phyloP scores from a whole-genome alignment of 2,113 vertebrate species.

The Vanacampus margaritifer region DNA sequence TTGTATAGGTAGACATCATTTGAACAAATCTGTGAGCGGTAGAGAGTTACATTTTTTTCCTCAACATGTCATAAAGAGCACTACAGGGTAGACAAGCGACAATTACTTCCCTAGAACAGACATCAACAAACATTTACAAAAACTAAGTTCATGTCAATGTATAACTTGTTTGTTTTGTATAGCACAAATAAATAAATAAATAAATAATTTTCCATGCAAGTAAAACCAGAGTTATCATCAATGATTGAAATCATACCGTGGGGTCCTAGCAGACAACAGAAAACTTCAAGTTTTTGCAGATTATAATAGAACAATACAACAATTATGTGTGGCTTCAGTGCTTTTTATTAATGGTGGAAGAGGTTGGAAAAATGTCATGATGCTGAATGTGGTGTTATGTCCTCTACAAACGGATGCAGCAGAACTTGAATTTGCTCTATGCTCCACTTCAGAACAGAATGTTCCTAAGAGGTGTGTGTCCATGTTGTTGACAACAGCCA shows the following conservation, averaged over 20 bases:
- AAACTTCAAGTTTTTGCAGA: not conserved
- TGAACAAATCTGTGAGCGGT: not conserved
- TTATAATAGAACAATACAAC: not conserved
- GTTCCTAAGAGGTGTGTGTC: slow-evolving; percentile 19
- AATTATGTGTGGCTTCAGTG: not conserved
- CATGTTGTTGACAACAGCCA: slow-evolving; percentile 29
- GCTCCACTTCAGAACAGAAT: slow-evolving; percentile 13
- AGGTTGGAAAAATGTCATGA: too few species aligned
- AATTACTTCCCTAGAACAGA: not conserved
- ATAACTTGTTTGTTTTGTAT: not conserved
- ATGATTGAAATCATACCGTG: not conserved
- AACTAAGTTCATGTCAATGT: not conserved
- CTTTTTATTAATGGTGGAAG: not conserved
- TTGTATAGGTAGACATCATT: too few species aligned
- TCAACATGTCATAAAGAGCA: not conserved
- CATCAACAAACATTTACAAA: not conserved
- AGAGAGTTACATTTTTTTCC: not conserved
- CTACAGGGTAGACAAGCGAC: not conserved
- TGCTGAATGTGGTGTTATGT: not conserved
- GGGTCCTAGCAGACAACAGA: not conserved
- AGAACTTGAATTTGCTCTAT: not conserved
- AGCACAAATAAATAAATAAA: not conserved
- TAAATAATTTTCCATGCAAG: not conserved
- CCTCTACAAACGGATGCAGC: not conserved
- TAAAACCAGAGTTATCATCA: not conserved